Conservation (phyloP, 1,140 invertebrate genomes). For the Heliothis virescens region DNA sequence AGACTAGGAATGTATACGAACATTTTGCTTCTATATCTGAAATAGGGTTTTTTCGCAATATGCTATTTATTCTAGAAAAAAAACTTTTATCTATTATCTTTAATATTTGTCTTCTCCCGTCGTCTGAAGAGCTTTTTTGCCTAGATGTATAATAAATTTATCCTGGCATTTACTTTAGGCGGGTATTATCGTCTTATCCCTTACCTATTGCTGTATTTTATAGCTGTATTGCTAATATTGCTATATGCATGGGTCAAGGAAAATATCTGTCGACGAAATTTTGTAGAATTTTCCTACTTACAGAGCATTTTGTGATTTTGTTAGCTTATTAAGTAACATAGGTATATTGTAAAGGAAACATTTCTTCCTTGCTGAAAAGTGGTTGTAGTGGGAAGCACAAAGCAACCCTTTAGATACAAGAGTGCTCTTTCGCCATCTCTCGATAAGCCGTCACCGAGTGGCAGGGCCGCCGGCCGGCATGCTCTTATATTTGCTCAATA, state of each 20-base stretch:
- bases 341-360: slow-evolving; percentile 65
- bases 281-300: background rate
- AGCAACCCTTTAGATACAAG: slow-evolving; percentile 77
- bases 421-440: slow-evolving; percentile 78
- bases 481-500: slow-evolving; percentile 69
- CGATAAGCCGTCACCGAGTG: slow-evolving; percentile 72
- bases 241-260: slow-evolving; percentile 41
- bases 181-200: slow-evolving; percentile 28
- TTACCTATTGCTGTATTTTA: slow-evolving; percentile 22
- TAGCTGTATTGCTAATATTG: too few species aligned
- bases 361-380: slow-evolving; percentile 67
- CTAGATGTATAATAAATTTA: slow-evolving; percentile 21
- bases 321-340: slow-evolving; percentile 11
- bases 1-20: background rate
- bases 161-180: slow-evolving; percentile 42
- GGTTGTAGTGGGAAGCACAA: slow-evolving; percentile 76
- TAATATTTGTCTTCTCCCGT: background rate
- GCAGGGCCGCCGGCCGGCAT: slow-evolving; percentile 38
- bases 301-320: background rate
- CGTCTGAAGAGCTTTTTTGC: slow-evolving; percentile 13
- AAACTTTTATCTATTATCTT: slow-evolving; percentile 13
- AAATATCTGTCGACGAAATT: background rate
- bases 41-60: slow-evolving; percentile 11
- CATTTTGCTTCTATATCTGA: slow-evolving; percentile 16
- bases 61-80: background rate